Evolutionary conservation across 2,113 vertebrate species (phyloP).

Genomic region (Chascanopsetta lugubris): DNA sequence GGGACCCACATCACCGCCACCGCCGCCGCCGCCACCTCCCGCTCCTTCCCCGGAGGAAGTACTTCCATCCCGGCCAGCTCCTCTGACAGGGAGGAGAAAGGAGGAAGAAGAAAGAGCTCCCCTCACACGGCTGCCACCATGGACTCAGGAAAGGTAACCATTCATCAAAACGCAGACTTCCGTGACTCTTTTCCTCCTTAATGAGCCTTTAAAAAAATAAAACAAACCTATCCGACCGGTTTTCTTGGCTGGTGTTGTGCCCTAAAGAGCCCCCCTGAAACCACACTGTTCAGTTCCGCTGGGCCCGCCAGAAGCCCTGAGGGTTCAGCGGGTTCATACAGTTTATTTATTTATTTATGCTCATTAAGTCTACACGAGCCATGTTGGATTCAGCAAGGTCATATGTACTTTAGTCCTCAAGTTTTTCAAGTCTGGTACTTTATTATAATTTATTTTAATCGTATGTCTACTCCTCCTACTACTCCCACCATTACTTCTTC

Average conservation of each 20-base stretch:
- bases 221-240: no score
- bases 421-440: no score
- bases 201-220: not conserved
- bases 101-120: not conserved
- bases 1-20: not conserved
- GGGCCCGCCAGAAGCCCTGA: no score
- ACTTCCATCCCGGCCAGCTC: not conserved
- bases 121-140: constrained; percentile 40
- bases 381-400: no score
- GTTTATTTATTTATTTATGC: no score
- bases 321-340: not conserved
- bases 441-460: no score
- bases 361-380: no score
- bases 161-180: no score
- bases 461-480: no score
- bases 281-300: not conserved
- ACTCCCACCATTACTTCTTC: no score
- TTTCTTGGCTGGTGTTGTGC: not conserved
- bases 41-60: not conserved
- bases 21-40: not conserved
- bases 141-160: constrained; percentile 71
- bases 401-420: no score
- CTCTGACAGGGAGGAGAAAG: not conserved
- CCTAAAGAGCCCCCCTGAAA: not conserved
- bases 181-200: no score